Evolutionary conservation across 2,797 vertebrate species (phyloP).

Genomic region (Gymnocypris eckloni): DNA sequence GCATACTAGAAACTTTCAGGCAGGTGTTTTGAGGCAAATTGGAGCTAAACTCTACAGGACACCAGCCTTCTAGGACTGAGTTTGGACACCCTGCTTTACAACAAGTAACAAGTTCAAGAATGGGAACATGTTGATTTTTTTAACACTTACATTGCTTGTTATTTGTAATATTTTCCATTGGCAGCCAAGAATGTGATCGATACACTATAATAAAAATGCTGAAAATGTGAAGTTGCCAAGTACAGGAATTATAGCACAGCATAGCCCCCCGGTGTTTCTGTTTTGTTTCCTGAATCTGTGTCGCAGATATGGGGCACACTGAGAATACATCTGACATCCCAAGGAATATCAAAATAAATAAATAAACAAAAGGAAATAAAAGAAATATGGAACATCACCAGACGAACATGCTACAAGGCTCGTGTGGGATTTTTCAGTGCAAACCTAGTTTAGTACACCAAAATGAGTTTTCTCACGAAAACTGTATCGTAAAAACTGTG

Average conservation of each 20-base stretch:
- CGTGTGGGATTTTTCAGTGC: slow-evolving; percentile 2
- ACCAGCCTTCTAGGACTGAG: too few relatives aligned
- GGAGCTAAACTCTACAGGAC: too few relatives aligned
- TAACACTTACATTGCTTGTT: too few relatives aligned
- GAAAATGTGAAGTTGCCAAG: slow-evolving; percentile 5
- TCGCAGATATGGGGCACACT: slow-evolving; percentile 20
- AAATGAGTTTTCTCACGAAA: background rate
- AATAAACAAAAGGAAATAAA: slow-evolving; percentile 23
- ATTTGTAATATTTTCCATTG: too few relatives aligned
- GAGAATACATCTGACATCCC: slow-evolving; percentile 47
- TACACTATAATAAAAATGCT: too few relatives aligned
- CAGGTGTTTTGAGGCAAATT: too few relatives aligned
- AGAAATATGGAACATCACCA: slow-evolving; percentile 15
- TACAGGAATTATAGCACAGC: slow-evolving; percentile 40
- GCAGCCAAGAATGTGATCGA: too few relatives aligned
- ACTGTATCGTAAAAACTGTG: background rate
- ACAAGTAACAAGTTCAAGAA: too few relatives aligned
- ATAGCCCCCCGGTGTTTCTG: slow-evolving; percentile 31
- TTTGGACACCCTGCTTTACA: too few relatives aligned
- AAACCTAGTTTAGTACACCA: slow-evolving; percentile 25
- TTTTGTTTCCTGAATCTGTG: slow-evolving; percentile 42
- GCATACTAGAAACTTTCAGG: too few relatives aligned
- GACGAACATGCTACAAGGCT: slow-evolving; percentile 7
- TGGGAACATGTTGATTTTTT: too few relatives aligned
- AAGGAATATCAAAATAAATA: slow-evolving; percentile 32